A percentile compares a stretch with the other conserved stretches of the same genome.
phyloP scores from a whole-genome alignment of 2,113 vertebrate species.

The Ageneiosus marmoratus region DNA sequence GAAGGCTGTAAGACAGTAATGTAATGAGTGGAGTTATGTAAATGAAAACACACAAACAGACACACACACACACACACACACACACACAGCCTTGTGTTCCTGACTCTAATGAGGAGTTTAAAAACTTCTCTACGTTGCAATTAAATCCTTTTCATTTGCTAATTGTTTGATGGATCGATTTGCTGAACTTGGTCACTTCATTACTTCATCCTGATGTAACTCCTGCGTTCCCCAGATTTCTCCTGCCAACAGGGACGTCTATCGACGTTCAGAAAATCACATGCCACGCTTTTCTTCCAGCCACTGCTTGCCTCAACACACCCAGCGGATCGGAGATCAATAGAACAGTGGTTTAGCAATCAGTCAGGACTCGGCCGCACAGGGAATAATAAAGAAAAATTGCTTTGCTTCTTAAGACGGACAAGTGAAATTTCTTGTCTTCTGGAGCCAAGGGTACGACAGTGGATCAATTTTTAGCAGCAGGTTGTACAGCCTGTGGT shows the following conservation, averaged over 20 bases:
- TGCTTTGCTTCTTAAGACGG: slow-evolving; percentile 10
- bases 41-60: neutral
- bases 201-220: neutral
- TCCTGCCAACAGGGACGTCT: neutral
- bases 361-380: neutral
- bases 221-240: neutral
- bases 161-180: neutral
- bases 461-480: neutral
- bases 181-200: neutral
- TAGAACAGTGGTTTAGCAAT: slow-evolving; percentile 1
- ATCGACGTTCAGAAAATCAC: slow-evolving; percentile 1
- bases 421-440: neutral
- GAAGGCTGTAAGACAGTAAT: neutral
- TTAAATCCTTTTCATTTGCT: neutral
- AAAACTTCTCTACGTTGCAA: neutral
- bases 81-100: neutral
- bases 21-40: neutral
- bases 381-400: slow-evolving; percentile 19
- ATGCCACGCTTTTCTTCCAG: neutral
- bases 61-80: neutral
- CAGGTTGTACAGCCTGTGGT: neutral
- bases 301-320: neutral
- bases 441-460: neutral
- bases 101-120: neutral
- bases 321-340: slow-evolving; percentile 2